These are phyloP conservation scores for Xestia xanthographa DNA, from an alignment of 2,888 invertebrate species.

Conservation along the genomic window DNA sequence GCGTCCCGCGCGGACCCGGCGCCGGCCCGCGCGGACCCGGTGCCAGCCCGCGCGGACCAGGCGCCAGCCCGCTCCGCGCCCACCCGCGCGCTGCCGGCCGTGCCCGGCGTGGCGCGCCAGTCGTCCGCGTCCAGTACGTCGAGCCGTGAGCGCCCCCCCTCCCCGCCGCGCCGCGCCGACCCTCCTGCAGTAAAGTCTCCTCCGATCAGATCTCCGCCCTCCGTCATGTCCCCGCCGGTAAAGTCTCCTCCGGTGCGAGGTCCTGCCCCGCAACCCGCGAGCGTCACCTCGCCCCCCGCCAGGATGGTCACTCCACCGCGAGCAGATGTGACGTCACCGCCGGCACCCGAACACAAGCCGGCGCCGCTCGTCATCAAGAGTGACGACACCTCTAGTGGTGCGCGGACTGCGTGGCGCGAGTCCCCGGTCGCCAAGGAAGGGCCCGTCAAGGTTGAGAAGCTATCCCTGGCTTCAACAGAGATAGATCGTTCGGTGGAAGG, in stretches of 20 bases:
- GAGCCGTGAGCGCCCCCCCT: slow-evolving; percentile 50
- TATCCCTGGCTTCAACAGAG: slow-evolving; percentile 53
- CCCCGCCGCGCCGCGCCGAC: slow-evolving; percentile 44
- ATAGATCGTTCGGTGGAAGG: slow-evolving; percentile 36
- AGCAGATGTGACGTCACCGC: slow-evolving; percentile 53
- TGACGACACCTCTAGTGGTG: slow-evolving; percentile 61
- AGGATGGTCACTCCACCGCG: slow-evolving; percentile 63
- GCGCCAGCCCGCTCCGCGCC: slow-evolving; percentile 36
- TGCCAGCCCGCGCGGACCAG: slow-evolving; percentile 47
- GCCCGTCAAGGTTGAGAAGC: slow-evolving; percentile 59
- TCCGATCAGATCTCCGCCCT: slow-evolving; percentile 61
- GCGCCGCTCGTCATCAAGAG: slow-evolving; percentile 48
- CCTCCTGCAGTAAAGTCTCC: slow-evolving; percentile 48
- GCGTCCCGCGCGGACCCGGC: slow-evolving; percentile 62
- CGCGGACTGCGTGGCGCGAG: slow-evolving; percentile 70
- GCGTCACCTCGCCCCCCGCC: slow-evolving; percentile 63
- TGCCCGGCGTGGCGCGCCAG: slow-evolving; percentile 21
- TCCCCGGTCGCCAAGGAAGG: slow-evolving; percentile 71
- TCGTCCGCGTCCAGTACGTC: slow-evolving; percentile 55
- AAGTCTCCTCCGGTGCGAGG: slow-evolving; percentile 44
- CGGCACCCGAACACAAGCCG: slow-evolving; percentile 38
- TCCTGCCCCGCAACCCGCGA: neutral
- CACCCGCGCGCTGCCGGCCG: slow-evolving; percentile 14
- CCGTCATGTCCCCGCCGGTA: slow-evolving; percentile 46
- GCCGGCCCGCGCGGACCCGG: slow-evolving; percentile 39